Conservation (phyloP, 2,797 vertebrate species). For the Acipenser oxyrinchus region DNA sequence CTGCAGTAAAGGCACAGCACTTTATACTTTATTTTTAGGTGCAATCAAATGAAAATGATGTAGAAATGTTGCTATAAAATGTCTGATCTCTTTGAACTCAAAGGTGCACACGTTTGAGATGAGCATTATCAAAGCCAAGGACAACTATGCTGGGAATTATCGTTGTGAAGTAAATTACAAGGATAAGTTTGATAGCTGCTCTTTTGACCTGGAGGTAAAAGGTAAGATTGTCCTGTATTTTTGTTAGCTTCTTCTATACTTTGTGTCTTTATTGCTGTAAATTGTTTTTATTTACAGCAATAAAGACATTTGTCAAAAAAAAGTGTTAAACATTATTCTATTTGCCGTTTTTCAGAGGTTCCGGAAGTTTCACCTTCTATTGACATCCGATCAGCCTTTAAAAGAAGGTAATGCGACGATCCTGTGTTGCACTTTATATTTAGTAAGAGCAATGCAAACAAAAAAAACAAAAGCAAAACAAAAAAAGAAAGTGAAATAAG, state of each 20-base stretch:
- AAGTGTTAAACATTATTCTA: background rate
- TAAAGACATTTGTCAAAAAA: background rate
- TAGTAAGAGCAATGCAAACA: too few species aligned
- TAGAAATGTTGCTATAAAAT: too few species aligned
- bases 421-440: background rate
- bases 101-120: constrained; percentile 95
- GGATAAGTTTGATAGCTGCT: constrained; percentile 96
- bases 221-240: constrained; percentile 49
- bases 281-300: background rate
- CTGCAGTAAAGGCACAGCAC: background rate
- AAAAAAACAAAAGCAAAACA: too few species aligned
- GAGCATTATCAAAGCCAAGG: constrained; percentile 96
- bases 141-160: constrained; percentile 92
- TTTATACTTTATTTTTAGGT: background rate
- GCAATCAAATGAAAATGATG: background rate
- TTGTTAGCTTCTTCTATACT: background rate
- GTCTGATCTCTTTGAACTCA: constrained; percentile 20
- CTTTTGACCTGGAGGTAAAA: constrained; percentile 89
- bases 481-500: too few species aligned
- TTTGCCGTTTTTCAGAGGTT: constrained; percentile 52
- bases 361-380: constrained; percentile 66
- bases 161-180: constrained; percentile 94
- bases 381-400: constrained; percentile 98
- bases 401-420: constrained; percentile 84
- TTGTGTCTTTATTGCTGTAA: background rate